Evolutionary conservation across 1,140 invertebrate genomes (phyloP), one percentile per base, ranked within the genome.

Genomic region (Scylla paramamosain): DNA sequence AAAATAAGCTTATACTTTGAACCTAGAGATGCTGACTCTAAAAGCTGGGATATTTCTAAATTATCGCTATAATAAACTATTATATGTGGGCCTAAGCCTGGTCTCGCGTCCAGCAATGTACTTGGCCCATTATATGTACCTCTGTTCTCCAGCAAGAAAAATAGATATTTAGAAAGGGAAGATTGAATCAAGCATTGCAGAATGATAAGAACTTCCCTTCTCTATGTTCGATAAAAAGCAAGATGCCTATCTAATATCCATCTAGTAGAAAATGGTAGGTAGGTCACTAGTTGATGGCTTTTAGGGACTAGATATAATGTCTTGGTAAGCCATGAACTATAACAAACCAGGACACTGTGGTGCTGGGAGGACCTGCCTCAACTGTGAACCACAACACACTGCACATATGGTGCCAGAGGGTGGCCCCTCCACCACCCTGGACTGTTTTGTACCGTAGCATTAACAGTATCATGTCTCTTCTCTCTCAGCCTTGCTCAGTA

Each of bases 121-220:
- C 91, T 31, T 95, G 91, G 94, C 82, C 94, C 94, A n/a, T 95
- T 92, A 88, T 92, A 77, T 95, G 88, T 92, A 92, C 59, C 91
- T 92, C 92, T 92, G 84, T 93, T 95, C 91, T 95, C 94, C 45
- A 92, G 94, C 94, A 95, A 95, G 91, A 95, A 95, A 95, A 95
- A 95, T 95, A 95, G 94, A 95, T 95, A 95, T 95, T 95, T 94
- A 92, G 91, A 92, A 92, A 87, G 94, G 94, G 94, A 95, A 95
- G 94, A 95, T 95, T 92, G 29, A 93, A 95, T 95, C 94, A 95
- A 95, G 94, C 94, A 95, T 91, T 95, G 94, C 94, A 92, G 94
- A 95, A 95, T 95, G 91, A 92, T 92, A 95, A 95, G 92, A 91
- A 95, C 94, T 95, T 95, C 94, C 94, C 94, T 95, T 95, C 91